These are phyloP conservation scores for Euwallacea similis DNA, from an alignment of 1,140 invertebrate species.

Conservation along the genomic window DNA sequence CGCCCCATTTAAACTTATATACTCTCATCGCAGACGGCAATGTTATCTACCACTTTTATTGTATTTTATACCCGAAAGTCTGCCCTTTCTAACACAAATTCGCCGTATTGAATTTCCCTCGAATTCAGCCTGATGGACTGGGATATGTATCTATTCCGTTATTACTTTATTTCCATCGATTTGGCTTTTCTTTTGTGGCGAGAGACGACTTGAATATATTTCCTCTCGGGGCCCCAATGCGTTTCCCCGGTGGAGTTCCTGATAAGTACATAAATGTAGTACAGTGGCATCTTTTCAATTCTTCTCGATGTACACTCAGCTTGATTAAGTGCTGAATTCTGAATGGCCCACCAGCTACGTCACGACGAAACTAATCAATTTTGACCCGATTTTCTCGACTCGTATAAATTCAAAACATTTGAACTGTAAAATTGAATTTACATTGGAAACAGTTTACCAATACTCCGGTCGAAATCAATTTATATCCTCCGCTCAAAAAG, in stretches of 20 bases:
- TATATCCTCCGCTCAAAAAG: constrained; percentile 11
- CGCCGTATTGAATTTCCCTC: constrained; percentile 40
- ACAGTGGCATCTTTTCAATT: not conserved
- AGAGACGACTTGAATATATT: constrained; percentile 37
- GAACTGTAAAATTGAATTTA: too few species aligned
- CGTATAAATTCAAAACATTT: too few species aligned
- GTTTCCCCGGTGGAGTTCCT: constrained; percentile 18
- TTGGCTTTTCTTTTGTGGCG: constrained; percentile 41
- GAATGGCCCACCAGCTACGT: too few species aligned
- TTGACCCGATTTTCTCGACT: too few species aligned
- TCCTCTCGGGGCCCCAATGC: constrained; percentile 20
- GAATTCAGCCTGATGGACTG: constrained; percentile 41
- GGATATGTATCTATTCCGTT: constrained; percentile 46
- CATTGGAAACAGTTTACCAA: too few species aligned
- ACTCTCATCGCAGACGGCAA: constrained; percentile 11
- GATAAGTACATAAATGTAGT: constrained; percentile 15
- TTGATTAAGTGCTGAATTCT: too few species aligned
- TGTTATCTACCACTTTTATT: constrained; percentile 28
- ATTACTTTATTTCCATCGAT: constrained; percentile 50
- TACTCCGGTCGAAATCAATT: constrained; percentile 6
- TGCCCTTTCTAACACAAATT: constrained; percentile 30
- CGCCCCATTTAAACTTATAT: not conserved
- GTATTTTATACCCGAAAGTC: constrained; percentile 25
- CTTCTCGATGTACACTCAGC: too few species aligned
- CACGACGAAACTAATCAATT: too few species aligned